These are phyloP conservation scores for Ambastaia sidthimunki DNA, from an alignment of 2,797 vertebrate species.

Conservation along the genomic window DNA sequence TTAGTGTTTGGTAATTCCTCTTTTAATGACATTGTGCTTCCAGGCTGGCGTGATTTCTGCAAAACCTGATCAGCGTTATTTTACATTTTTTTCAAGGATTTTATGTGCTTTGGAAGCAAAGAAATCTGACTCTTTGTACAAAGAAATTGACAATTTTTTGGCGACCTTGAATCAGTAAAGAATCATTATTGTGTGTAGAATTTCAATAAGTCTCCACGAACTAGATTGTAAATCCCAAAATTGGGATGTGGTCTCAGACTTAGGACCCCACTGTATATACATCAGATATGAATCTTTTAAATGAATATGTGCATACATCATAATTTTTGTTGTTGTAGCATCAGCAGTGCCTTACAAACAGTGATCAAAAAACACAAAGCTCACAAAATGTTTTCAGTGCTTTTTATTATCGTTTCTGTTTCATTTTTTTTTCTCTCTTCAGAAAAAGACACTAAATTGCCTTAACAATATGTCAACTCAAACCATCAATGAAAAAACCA, in stretches of 20 bases:
- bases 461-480: slow-evolving; percentile 74
- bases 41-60: too few species aligned
- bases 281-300: background rate
- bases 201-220: too few species aligned
- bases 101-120: too few species aligned
- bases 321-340: background rate
- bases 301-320: background rate
- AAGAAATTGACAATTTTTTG: too few species aligned
- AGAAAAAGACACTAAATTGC: slow-evolving; percentile 76
- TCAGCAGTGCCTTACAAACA: slow-evolving; percentile 43
- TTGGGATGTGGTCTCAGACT: background rate
- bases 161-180: too few species aligned
- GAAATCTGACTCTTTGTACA: too few species aligned
- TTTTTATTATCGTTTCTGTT: slow-evolving; percentile 66
- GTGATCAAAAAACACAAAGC: slow-evolving; percentile 68
- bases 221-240: background rate
- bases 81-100: too few species aligned
- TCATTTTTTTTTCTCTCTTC: slow-evolving; percentile 73
- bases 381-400: slow-evolving; percentile 59
- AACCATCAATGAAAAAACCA: slow-evolving; percentile 72
- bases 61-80: too few species aligned
- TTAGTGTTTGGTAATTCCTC: too few species aligned
- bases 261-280: background rate
- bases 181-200: too few species aligned
- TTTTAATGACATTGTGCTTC: too few species aligned